Percentiles rank a stretch among this genome's conserved stretches.
These are phyloP conservation scores for Tetragnatha versicolor DNA, from an alignment of 1,140 invertebrate species.

Conservation along the genomic window DNA sequence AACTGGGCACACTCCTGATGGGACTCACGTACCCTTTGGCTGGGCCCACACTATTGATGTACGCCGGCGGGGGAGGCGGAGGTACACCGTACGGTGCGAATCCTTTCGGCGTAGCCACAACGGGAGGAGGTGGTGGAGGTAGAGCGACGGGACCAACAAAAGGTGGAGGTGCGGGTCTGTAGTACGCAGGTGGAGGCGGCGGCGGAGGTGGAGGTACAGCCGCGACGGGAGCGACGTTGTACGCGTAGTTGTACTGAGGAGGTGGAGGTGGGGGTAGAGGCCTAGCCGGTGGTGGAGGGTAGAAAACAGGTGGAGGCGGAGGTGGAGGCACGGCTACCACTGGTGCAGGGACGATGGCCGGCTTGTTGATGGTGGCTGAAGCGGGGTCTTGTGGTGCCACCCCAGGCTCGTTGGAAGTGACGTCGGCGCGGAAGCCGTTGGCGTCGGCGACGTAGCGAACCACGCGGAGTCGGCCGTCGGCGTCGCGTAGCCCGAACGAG, in stretches of 20 bases:
- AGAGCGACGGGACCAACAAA: background rate
- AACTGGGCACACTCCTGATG: conserved; percentile 10
- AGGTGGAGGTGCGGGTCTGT: background rate
- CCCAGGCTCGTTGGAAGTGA: conserved; percentile 57
- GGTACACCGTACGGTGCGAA: conserved; percentile 1
- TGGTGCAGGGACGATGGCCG: conserved; percentile 39
- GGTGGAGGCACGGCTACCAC: conserved; percentile 30
- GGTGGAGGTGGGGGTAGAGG: conserved; percentile 29
- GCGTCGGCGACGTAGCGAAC: conserved; percentile 61
- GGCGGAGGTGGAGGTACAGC: conserved; percentile 10
- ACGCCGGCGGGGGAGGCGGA: conserved; percentile 3
- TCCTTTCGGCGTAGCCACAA: background rate
- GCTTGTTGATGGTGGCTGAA: conserved; percentile 58
- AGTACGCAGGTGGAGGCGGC: background rate
- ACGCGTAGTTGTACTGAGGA: conserved; percentile 10
- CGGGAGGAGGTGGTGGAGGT: background rate
- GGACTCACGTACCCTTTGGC: conserved; percentile 29
- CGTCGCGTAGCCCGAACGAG: conserved; percentile 58
- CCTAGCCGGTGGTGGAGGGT: conserved; percentile 33
- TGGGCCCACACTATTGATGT: conserved; percentile 13
- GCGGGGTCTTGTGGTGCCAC: conserved; percentile 59
- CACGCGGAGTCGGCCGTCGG: conserved; percentile 58
- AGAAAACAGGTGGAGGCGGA: conserved; percentile 10
- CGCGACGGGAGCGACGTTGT: background rate
- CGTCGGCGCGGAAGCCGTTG: conserved; percentile 58